Evolutionary conservation across 2,888 invertebrate genomes (phyloP).

Genomic region (Stramonita haemastoma): DNA sequence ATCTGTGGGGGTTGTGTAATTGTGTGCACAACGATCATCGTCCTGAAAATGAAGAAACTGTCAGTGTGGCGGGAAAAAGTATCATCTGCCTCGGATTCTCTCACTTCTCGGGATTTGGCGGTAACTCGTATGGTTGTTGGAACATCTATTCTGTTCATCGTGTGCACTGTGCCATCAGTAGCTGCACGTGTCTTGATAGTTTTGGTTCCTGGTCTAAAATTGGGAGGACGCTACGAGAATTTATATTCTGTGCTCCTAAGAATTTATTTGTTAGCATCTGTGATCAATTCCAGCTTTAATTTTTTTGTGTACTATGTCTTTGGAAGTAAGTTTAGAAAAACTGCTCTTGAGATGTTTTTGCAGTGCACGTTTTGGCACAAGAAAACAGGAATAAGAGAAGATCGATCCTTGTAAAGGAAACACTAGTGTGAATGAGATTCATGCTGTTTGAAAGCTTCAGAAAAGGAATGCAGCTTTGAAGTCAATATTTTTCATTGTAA

Average conservation of each 20-base stretch:
- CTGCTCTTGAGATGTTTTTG: not conserved
- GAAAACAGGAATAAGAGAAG: too few species aligned
- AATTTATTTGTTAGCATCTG: not conserved
- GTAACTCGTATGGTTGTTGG: not conserved
- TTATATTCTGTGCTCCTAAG: not conserved
- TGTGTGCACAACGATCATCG: not conserved
- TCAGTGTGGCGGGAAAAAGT: not conserved
- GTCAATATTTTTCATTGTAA: too few species aligned
- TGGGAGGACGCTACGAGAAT: not conserved
- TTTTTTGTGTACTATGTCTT: not conserved
- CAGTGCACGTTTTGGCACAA: not conserved
- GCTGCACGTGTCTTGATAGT: not conserved
- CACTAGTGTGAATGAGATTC: too few species aligned
- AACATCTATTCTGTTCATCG: not conserved
- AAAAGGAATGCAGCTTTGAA: too few species aligned
- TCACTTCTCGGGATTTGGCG: not conserved
- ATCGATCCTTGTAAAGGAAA: too few species aligned
- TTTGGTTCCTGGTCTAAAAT: not conserved
- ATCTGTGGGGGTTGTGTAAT: not conserved
- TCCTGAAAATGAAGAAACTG: not conserved
- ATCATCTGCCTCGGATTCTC: not conserved
- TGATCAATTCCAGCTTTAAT: not conserved
- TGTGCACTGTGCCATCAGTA: not conserved
- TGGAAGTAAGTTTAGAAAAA: not conserved
- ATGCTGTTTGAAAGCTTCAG: too few species aligned